Conservation (phyloP, 2,888 invertebrate species). For the Heteromurus nitidus region DNA sequence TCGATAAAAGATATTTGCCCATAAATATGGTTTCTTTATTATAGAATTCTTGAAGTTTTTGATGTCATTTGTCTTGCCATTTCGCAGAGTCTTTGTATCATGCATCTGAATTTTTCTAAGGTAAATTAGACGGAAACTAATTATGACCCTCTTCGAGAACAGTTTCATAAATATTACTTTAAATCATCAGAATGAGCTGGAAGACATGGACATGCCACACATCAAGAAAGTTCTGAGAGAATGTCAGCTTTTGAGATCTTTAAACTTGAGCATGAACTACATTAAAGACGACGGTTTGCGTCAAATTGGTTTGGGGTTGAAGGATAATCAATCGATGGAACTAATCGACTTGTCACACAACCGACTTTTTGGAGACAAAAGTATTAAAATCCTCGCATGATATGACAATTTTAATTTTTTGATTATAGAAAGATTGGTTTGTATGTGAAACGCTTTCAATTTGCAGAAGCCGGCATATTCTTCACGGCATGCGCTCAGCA, state of each 20-base stretch:
- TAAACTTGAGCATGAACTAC: slow-evolving; percentile 78
- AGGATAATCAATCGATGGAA: slow-evolving; percentile 76
- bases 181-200: slow-evolving; percentile 77
- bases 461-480: slow-evolving; percentile 56
- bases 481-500: slow-evolving; percentile 61
- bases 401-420: neutral
- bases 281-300: slow-evolving; percentile 76
- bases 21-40: neutral
- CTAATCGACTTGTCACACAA: slow-evolving; percentile 79
- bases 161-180: slow-evolving; percentile 74
- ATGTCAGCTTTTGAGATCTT: slow-evolving; percentile 75
- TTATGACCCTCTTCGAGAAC: neutral
- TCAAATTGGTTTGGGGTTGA: slow-evolving; percentile 75
- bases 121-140: slow-evolving; percentile 9
- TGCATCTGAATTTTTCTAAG: slow-evolving; percentile 56
- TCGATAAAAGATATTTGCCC: neutral
- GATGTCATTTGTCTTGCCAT: slow-evolving; percentile 50
- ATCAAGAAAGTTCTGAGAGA: slow-evolving; percentile 75
- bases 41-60: slow-evolving; percentile 53
- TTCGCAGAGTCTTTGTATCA: slow-evolving; percentile 22
- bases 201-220: slow-evolving; percentile 76
- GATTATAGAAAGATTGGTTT: neutral
- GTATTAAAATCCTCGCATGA: slow-evolving; percentile 74
- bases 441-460: neutral
- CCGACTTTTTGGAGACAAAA: slow-evolving; percentile 76